Conservation (phyloP, 2,888 invertebrate genomes). For the Sepioteuthis lessoniana region DNA sequence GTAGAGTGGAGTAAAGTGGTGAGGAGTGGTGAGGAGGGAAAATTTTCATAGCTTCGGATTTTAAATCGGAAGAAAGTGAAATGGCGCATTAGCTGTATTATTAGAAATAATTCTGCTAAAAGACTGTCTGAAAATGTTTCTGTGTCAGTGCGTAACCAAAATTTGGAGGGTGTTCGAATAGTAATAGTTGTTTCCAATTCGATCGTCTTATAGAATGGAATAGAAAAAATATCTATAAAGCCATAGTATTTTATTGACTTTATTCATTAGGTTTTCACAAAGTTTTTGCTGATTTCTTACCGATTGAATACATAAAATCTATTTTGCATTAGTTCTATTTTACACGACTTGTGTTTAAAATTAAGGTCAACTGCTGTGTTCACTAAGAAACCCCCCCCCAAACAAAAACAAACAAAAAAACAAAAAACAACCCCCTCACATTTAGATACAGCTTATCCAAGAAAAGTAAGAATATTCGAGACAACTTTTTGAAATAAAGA, state of each 20-base stretch:
- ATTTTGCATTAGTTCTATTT: no score
- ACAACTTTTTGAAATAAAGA: no score
- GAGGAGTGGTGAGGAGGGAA: background rate
- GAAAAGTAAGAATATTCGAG: no score
- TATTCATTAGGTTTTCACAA: background rate
- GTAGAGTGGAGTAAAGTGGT: no score
- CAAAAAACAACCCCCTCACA: no score
- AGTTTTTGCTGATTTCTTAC: background rate
- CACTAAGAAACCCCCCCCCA: no score
- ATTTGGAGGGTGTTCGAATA: background rate
- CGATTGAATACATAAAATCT: background rate
- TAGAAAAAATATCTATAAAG: background rate
- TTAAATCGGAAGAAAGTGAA: background rate
- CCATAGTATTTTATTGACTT: background rate
- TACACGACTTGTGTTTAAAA: no score
- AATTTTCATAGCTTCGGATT: background rate
- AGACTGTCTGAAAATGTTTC: background rate
- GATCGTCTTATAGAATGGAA: background rate
- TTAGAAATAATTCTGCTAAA: background rate
- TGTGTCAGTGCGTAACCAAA: background rate
- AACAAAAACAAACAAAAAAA: no score
- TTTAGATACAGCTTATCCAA: no score
- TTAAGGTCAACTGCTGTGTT: no score
- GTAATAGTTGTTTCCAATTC: background rate
- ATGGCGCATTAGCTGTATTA: background rate